A percentile compares a stretch with the other conserved stretches of the same genome.
Conservation (phyloP, 2,888 invertebrate species). For the Phaedon cochleariae region DNA sequence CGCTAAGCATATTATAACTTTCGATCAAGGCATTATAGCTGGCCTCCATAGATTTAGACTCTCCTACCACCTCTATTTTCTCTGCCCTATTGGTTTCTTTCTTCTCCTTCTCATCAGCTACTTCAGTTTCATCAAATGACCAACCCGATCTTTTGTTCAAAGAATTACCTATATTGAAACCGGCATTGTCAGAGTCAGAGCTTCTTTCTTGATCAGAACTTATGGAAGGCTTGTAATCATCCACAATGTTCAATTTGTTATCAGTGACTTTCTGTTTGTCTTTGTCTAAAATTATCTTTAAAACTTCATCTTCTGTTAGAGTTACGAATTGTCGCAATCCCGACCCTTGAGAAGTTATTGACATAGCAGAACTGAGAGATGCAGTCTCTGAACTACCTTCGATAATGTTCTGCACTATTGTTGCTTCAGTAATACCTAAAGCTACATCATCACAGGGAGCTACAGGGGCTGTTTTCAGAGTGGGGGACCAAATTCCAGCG, state of each 20-base stretch:
- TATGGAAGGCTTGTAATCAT: constrained; percentile 36
- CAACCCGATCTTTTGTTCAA: constrained; percentile 72
- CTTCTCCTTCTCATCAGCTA: constrained; percentile 19
- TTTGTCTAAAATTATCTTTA: constrained; percentile 73
- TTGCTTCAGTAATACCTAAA: constrained; percentile 48
- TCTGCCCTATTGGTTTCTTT: constrained; percentile 13
- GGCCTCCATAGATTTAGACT: constrained; percentile 58
- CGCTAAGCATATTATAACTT: constrained; percentile 65
- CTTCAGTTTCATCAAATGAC: constrained; percentile 63
- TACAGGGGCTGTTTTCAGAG: constrained; percentile 78
- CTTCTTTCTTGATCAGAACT: constrained; percentile 41
- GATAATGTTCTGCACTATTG: constrained; percentile 32
- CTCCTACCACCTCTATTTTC: constrained; percentile 22
- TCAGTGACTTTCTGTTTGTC: constrained; percentile 46
- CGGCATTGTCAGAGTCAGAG: constrained; percentile 37
- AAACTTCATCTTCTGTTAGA: constrained; percentile 76
- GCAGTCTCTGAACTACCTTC: constrained; percentile 55
- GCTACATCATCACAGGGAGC: constrained; percentile 82
- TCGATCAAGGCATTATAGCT: constrained; percentile 70
- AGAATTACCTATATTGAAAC: constrained; percentile 69
- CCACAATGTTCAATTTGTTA: constrained; percentile 28
- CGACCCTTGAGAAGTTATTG: constrained; percentile 62
- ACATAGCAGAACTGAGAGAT: constrained; percentile 58
- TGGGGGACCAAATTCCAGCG: constrained; percentile 86
- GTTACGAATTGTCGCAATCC: constrained; percentile 65